Conservation (phyloP, 2,113 vertebrate species). For the Petroica traversi region DNA sequence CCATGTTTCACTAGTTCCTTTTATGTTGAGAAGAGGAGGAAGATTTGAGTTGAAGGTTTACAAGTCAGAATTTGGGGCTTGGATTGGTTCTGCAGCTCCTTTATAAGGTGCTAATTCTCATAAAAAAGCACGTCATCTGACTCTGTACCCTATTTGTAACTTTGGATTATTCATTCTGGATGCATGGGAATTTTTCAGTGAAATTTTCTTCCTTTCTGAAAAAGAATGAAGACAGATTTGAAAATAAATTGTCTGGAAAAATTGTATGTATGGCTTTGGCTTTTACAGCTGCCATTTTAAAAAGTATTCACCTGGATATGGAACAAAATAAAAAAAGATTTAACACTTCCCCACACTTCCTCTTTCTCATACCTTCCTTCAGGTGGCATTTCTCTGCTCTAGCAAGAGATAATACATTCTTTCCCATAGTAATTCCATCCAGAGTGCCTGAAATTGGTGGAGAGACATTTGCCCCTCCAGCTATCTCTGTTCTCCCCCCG, state of each 20-base stretch:
- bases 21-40: neutral
- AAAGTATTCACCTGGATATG: neutral
- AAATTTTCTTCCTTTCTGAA: neutral
- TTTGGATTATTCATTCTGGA: neutral
- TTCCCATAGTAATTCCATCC: neutral
- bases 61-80: neutral
- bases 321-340: neutral
- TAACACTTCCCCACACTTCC: neutral
- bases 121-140: neutral
- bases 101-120: neutral
- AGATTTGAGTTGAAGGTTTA: neutral
- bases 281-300: neutral
- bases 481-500: neutral
- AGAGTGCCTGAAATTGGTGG: neutral
- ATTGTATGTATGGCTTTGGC: neutral
- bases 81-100: neutral
- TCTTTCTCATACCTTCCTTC: neutral
- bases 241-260: neutral
- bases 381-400: neutral
- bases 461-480: neutral
- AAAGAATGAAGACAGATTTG: neutral
- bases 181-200: neutral
- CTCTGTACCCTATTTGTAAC: neutral
- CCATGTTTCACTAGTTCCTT: neutral
- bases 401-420: neutral